Evolutionary conservation across 1,140 invertebrate species (phyloP), one percentile per base, ranked within the genome.

Genomic region (Papilio dardanus): DNA sequence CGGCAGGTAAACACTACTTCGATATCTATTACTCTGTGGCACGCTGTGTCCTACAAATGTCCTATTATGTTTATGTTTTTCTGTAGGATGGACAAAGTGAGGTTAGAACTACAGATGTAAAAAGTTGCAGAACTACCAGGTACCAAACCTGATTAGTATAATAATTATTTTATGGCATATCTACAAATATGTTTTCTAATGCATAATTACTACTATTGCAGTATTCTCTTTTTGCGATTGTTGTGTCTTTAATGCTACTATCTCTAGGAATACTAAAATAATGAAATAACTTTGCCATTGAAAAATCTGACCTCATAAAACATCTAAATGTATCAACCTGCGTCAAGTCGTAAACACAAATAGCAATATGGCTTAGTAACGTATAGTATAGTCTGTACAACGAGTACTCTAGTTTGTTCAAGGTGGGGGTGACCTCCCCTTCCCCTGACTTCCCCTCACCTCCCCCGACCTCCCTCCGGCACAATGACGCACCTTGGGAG

Each of bases 331-430:
- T 69, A 24, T 37, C 66, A 69, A 40, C 37, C 19, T 69, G 28
- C 67, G 67, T 69, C 67, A 69, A 69, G 16, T 40, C 67, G 67
- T 69, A 40, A 69, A 69, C 67, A 7, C n/a, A 69, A 42, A 69
- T 69, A 69, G 67, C 3, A 40, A 69, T 40, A 24, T 21, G 67
- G 8, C 35, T 42, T 40, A 28, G 66, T 24, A 69, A 42, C 35
- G 3, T 40, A 10, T 42, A 40, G 19, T 21, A 40, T 19, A 19
- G 54, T 62, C 21, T 54, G 50, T 54, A 54, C 19, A 54, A 21
- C 19, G 28, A 35, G 16, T 67, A 35, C 65, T 3, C 6, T 62
- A 66, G 65, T 69, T 69, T 69, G 35, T 37, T 40, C 21, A 69
- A 69, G 67, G 67, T 14, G 67, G 21, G 35, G 67, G 67, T 35